These are phyloP conservation scores for Zaprionus gabonicus DNA, from an alignment of 1,140 invertebrate genomes.

Conservation along the genomic window DNA sequence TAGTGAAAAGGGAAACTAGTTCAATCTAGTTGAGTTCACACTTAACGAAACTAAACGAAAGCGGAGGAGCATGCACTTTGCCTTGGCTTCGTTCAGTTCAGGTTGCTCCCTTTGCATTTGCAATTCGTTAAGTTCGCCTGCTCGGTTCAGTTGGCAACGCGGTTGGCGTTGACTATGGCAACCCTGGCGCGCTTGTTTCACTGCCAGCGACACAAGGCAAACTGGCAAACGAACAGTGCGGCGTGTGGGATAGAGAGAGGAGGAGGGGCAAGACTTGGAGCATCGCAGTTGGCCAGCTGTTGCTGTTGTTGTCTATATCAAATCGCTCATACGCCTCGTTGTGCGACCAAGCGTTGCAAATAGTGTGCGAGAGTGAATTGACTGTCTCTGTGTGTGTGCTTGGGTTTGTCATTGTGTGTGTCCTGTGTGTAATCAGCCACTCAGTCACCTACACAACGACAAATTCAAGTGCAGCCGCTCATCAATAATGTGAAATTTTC, in stretches of 20 bases:
- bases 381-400: slow-evolving; percentile 13
- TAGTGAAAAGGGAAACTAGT: neutral
- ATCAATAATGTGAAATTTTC: slow-evolving; percentile 78
- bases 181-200: slow-evolving; percentile 43
- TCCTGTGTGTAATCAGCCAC: slow-evolving; percentile 20
- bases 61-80: neutral
- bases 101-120: slow-evolving; percentile 4
- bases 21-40: neutral
- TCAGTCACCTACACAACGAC: slow-evolving; percentile 47
- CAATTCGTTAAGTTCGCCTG: neutral
- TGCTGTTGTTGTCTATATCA: slow-evolving; percentile 60
- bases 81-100: neutral
- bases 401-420: slow-evolving; percentile 6
- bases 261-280: neutral
- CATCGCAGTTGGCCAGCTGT: slow-evolving; percentile 31
- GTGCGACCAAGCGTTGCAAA: slow-evolving; percentile 73
- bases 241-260: slow-evolving; percentile 1
- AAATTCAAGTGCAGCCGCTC: slow-evolving; percentile 73
- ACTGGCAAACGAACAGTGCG: slow-evolving; percentile 24
- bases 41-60: neutral
- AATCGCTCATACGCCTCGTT: slow-evolving; percentile 78
- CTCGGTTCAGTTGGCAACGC: slow-evolving; percentile 21
- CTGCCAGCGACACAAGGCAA: slow-evolving; percentile 49
- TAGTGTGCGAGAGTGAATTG: slow-evolving; percentile 42
- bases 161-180: slow-evolving; percentile 7